These are phyloP conservation scores for Phalacrocorax carbo DNA, from an alignment of 2,113 vertebrate genomes.

Conservation along the genomic window DNA sequence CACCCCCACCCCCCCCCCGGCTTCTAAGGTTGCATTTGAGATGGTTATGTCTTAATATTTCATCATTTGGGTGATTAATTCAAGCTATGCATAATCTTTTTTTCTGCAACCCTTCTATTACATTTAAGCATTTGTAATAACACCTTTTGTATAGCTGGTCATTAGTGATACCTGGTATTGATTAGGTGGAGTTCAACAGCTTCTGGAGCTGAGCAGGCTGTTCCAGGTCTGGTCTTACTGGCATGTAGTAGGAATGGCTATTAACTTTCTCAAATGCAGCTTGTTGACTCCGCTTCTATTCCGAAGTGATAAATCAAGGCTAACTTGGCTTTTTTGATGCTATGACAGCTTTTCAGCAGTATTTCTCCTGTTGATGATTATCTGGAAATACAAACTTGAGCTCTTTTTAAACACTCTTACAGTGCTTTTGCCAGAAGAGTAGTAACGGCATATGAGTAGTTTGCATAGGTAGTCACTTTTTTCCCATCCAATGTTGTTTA, in stretches of 20 bases:
- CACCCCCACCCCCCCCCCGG: too few species aligned
- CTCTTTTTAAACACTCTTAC: not conserved
- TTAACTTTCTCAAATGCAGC: not conserved
- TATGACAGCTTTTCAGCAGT: not conserved
- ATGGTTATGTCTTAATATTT: not conserved
- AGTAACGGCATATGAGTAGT: not conserved
- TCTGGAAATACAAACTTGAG: not conserved
- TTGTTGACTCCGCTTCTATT: not conserved
- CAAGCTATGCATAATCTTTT: too few species aligned
- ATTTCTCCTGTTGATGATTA: not conserved
- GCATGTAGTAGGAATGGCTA: rapidly evolving
- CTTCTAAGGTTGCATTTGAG: not conserved
- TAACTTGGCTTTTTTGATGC: not conserved
- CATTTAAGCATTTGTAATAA: not conserved
- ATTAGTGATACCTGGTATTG: not conserved
- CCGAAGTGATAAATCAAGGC: not conserved
- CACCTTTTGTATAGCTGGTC: not conserved
- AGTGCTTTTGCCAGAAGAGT: not conserved
- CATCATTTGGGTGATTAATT: not conserved
- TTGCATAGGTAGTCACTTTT: not conserved
- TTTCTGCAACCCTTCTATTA: not conserved
- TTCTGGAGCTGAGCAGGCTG: not conserved
- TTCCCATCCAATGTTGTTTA: not conserved
- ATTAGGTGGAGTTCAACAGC: not conserved
- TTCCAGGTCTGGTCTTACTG: not conserved